Evolutionary conservation across 37 sponge, comb jelly and placozoan genomes (phyloP), one percentile per base, ranked within the genome.

Genomic region (Geodia barretti): DNA sequence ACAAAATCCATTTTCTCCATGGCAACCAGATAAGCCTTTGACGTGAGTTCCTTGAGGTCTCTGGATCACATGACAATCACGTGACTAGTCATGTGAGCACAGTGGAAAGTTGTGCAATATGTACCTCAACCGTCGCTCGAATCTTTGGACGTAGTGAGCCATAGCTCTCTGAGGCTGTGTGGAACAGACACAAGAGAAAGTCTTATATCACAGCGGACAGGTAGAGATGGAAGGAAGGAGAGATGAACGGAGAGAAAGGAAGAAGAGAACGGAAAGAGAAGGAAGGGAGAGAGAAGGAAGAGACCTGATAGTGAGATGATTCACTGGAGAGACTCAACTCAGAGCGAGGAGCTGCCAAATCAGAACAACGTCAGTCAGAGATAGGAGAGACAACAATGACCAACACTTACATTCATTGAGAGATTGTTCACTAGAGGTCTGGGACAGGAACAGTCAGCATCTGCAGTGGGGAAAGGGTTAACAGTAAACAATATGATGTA

Each of bases 61-160:
- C 78, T 77, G 64, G 1, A 61, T 3, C 1, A 4, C 1, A 39
- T n/a, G 7, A 34, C 41, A 40, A 33, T 4, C 2, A 24, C 24
- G 11, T 64, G 9, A 68, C 54, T 47, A 47, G 54, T 47, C 54
- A 47, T 47, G 67, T 17, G 20, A 8, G 32, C 23, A 17, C 67
- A 65, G 67, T 65, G 17, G 20, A 65, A 31, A 37, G 20, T 23
- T 20, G 25, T 36, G n/a, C n/a, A n/a, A 37, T 20, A 23, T 20
- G 40, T 41, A 7, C 73, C 83, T 81, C 25, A 81, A 63, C 39
- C 77, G 41, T 62, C 88, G 65, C 41, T 80, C 72, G 68, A 87
- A 87, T 77, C 73, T 81, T 67, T 82, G 62, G 32, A 72, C 76
- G 17, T 67, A n/a, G 43, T 87, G 88, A 19, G 88, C 78, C 88